phyloP scores from a whole-genome alignment of 2,113 vertebrate genomes.

The Oreochromis tanganicae region DNA sequence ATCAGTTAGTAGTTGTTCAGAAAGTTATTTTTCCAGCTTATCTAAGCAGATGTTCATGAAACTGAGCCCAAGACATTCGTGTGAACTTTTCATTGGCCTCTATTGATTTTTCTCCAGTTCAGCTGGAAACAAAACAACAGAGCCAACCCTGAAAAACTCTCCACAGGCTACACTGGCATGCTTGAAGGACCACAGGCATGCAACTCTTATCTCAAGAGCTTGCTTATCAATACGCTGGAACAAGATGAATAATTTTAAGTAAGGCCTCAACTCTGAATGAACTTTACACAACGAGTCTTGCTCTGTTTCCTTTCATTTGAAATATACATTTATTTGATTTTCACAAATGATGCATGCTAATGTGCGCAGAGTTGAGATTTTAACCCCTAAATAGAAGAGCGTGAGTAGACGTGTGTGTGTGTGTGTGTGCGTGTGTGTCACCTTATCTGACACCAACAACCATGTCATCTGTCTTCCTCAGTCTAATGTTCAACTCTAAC shows the following conservation, averaged over 20 bases:
- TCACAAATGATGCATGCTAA: not conserved
- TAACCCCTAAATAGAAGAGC: not conserved
- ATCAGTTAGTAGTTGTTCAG: not conserved
- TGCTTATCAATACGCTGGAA: not conserved
- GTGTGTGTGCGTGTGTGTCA: too few species aligned
- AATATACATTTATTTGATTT: not conserved
- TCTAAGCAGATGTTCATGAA: not conserved
- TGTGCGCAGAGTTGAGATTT: not conserved
- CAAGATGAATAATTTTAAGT: not conserved
- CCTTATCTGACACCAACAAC: not conserved
- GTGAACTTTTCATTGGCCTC: constrained; percentile 5
- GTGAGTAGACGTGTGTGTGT: not conserved
- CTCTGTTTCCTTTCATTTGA: not conserved
- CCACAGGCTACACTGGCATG: not conserved
- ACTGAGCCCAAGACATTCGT: not conserved
- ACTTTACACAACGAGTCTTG: not conserved
- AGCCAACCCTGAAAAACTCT: not conserved
- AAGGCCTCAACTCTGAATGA: not conserved
- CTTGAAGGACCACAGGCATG: not conserved
- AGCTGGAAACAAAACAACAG: not conserved
- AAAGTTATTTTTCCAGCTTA: not conserved
- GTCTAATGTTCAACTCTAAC: not conserved
- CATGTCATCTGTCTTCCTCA: not conserved
- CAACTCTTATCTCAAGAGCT: constrained; percentile 20
- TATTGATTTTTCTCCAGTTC: not conserved